Evolutionary conservation across 2,113 vertebrate genomes (phyloP), one percentile per base, ranked within the genome.

Genomic region (Oreochromis spilurus): DNA sequence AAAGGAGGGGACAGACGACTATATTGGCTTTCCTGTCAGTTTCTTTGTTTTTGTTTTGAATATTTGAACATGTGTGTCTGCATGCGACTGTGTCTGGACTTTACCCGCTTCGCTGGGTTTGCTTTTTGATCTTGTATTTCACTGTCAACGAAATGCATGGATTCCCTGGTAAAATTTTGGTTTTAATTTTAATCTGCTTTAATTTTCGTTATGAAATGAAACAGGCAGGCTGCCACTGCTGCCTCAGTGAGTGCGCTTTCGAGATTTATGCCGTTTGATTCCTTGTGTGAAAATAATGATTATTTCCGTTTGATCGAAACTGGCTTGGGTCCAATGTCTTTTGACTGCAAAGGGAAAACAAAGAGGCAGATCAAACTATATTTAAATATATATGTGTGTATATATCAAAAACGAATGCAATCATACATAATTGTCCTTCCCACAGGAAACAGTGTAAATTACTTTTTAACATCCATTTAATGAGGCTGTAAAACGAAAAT

Each of bases 41-140:
- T 58, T 88, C 40, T 65, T 65, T 13, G 34, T n/a, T 65, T 38
- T 65, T 65, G 34, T 67, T 67, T 79, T 84, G 14, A 78, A 79
- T 86, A 81, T 72, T 43, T 2, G 5, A 48, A 19, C 40, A 19
- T 89, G 78, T 55, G 54, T 72, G 31, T 50, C 24, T 75, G 86
- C 43, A 75, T 86, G 53, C 53, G 52, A 54, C 36, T 82, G 72
- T 88, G 65, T 79, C 75, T 84, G 53, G 38, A 54, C 50, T 82
- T 58, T 65, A 62, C 67, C 16, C 5, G 55, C n/a, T 84, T 67
- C 21, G 3, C 34, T 72, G 85, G 48, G 62, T 79, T 86, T 85
- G 83, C 21, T 77, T 80, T 54, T 77, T 45, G 82, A 79, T 92
- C 90, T 17, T 90, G 16, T 58, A 84, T 81, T 78, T 87, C 54